Percentiles rank a stretch among this genome's conserved stretches.
Conservation (phyloP, 2,113 vertebrate genomes). For the Alethe diademata region DNA sequence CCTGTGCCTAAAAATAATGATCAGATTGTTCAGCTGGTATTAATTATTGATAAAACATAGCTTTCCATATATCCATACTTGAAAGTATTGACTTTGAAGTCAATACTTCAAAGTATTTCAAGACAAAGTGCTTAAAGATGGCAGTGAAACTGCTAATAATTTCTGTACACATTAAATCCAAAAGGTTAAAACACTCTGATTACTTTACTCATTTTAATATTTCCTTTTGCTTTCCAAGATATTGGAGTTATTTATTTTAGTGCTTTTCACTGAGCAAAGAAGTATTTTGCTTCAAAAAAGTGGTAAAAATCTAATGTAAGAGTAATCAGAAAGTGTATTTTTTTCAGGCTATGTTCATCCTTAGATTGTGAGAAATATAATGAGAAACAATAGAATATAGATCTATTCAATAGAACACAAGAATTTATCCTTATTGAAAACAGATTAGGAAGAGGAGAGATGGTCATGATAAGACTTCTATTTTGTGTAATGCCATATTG, state of each 20-base stretch:
- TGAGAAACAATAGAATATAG: not conserved
- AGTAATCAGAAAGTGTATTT: not conserved
- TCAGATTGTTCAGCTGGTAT: not conserved
- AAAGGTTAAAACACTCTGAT: not conserved
- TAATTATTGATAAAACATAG: constrained; percentile 16
- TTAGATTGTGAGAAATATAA: not conserved
- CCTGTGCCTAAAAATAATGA: not conserved
- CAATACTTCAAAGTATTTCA: not conserved
- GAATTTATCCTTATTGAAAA: not conserved
- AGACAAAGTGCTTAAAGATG: not conserved
- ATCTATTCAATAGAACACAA: not conserved
- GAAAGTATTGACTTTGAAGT: not conserved
- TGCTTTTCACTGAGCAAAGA: not conserved
- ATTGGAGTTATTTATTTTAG: not conserved
- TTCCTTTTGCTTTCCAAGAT: not conserved
- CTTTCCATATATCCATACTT: not conserved
- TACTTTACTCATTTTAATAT: not conserved
- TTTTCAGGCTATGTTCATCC: not conserved
- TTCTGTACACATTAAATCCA: not conserved
- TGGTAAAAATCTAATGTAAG: not conserved
- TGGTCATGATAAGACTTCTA: not conserved
- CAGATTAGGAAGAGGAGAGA: not conserved
- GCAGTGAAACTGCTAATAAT: not conserved
- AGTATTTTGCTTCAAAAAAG: not conserved
- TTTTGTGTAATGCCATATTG: not conserved